A percentile compares a stretch with the other conserved stretches of the same genome.
These are phyloP conservation scores for Resseliella maxima DNA, from an alignment of 2,888 invertebrate species.

Conservation along the genomic window DNA sequence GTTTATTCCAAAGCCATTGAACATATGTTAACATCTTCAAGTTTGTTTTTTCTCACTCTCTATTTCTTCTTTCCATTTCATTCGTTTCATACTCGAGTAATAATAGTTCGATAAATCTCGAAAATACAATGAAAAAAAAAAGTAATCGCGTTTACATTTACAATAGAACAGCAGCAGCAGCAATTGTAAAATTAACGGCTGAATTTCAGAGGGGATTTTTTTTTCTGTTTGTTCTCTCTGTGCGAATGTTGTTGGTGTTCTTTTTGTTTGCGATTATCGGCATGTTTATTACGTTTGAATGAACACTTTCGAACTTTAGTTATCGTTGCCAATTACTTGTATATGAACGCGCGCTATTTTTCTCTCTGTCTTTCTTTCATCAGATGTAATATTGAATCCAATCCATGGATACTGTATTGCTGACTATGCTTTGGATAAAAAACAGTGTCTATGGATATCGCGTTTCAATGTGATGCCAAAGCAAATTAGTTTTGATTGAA, in stretches of 20 bases:
- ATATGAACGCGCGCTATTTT: neutral
- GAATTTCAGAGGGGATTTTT: neutral
- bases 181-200: neutral
- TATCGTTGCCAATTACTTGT: conserved; percentile 11
- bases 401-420: neutral
- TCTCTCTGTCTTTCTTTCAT: neutral
- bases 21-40: neutral
- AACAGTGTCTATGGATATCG: neutral
- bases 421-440: too few species aligned
- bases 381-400: neutral
- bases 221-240: too few species aligned
- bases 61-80: neutral
- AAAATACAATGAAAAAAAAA: neutral
- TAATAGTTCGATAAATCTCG: neutral
- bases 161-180: neutral
- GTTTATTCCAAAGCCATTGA: neutral
- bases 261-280: conserved; percentile 44
- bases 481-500: conserved; percentile 45
- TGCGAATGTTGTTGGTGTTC: neutral
- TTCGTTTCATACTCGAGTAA: neutral
- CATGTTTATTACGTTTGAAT: conserved; percentile 45
- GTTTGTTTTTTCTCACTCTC: neutral
- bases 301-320: conserved; percentile 7
- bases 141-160: neutral
- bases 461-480: neutral